Base-by-base conservation (phyloP, 2,113 vertebrate species). In the Boulengeromyrus knoepffleri region DNA sequence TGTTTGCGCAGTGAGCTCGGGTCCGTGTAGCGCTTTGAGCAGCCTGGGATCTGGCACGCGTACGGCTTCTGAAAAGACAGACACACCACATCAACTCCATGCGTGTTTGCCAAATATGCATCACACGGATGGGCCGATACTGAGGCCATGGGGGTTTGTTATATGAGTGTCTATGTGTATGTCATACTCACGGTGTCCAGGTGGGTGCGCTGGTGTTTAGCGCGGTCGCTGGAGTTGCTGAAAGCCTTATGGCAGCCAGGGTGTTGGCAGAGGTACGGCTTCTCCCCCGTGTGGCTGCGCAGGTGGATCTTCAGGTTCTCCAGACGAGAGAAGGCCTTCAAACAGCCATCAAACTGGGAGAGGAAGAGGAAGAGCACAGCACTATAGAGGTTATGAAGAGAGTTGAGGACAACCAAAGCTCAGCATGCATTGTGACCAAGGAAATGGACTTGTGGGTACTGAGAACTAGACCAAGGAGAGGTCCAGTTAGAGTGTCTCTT, bases 221-320 rank as follows among this genome's bases (percentile, higher is more conserved):
- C 98, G 0, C 99, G 96, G 93, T 99, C 99, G 0, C 99, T 99
- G 90, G 98, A 99, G 96, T 99, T 99, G 94, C 98, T 99, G 97
- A 99, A 99, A 0, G 99, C 97, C 94, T 99, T 99, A 94, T 96
- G 96, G 93, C 99, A 99, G 91, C 97, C 97, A 0, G 96, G 97
- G 89, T 99, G 97, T 91, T 99, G 98, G 94, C 99, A 99, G 46
- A 96, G 90, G 86, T 99, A 99, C 0, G 98, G 99, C 85, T 98
- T 99, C 92, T 99, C 99, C 24, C 99, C 98, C 0, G 99, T 99
- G 93, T 99, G 99, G 93, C 98, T 99, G 84, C 99, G 96, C 91
- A 98, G 95, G 91, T 99, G 99, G 94, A 99, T 99, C 94, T 99
- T 99, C 91, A 99, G 97, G 92, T 99, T 99, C 95, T 99, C 98